Evolutionary conservation across 2,888 invertebrate species (phyloP).

Genomic region (Endomychus coccineus): DNA sequence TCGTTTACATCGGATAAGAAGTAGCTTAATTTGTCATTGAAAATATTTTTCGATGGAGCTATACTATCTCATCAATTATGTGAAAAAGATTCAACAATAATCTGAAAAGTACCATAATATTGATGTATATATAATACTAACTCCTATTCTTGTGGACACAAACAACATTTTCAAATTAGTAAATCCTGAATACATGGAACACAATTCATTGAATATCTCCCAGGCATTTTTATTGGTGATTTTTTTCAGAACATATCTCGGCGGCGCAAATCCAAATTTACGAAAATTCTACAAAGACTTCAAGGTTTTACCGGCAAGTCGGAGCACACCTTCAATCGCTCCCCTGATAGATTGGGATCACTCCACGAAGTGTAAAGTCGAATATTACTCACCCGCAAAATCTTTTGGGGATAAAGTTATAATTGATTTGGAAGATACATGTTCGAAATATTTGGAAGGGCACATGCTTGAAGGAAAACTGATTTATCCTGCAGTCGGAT

Average conservation of each 20-base stretch:
- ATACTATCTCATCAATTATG: no score
- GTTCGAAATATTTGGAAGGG: slow-evolving; percentile 21
- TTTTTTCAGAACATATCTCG: slow-evolving; percentile 62
- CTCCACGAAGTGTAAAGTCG: slow-evolving; percentile 65
- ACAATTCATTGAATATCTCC: no score
- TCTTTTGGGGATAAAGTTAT: slow-evolving; percentile 75
- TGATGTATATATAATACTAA: no score
- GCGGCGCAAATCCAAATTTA: slow-evolving; percentile 68
- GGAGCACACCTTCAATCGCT: slow-evolving; percentile 77
- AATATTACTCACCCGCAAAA: slow-evolving; percentile 57
- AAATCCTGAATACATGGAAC: no score
- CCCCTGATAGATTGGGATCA: slow-evolving; percentile 85
- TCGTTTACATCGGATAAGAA: no score
- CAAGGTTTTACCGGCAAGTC: slow-evolving; percentile 69
- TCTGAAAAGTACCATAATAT: no score
- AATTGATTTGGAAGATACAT: slow-evolving; percentile 48
- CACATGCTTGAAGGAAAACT: slow-evolving; percentile 31
- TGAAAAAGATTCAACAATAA: no score
- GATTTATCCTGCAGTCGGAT: slow-evolving; percentile 56
- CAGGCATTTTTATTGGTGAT: no score
- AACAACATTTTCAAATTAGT: no score
- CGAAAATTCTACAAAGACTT: slow-evolving; percentile 62
- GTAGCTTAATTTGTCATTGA: no score
- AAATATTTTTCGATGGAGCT: no score
- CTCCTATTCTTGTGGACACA: no score